These are phyloP conservation scores for Micrasema minimum DNA, from an alignment of 1,140 invertebrate species.

Conservation along the genomic window DNA sequence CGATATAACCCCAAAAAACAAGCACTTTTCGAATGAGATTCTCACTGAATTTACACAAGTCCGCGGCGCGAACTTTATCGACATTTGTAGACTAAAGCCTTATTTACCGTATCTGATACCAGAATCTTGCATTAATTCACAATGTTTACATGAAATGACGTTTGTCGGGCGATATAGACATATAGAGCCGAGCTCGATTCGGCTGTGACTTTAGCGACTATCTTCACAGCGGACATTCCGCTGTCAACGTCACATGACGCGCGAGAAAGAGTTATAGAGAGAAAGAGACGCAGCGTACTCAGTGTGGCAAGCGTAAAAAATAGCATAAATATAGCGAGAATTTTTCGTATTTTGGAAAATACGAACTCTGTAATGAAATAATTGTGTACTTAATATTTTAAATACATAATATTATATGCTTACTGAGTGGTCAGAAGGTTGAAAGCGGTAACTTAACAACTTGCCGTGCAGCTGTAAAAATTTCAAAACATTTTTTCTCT, in stretches of 20 bases:
- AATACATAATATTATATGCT: too few relatives aligned
- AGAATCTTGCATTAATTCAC: slow-evolving; percentile 25
- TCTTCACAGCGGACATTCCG: slow-evolving; percentile 10
- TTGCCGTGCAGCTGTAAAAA: too few relatives aligned
- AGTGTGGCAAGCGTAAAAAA: background rate
- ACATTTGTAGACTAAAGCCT: too few relatives aligned
- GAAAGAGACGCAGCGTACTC: slow-evolving; percentile 2
- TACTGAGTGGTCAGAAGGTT: too few relatives aligned
- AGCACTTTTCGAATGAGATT: background rate
- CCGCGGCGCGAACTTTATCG: background rate
- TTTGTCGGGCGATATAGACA: background rate
- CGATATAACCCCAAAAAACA: slow-evolving; percentile 18
- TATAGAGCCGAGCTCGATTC: background rate
- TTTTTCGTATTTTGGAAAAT: background rate
- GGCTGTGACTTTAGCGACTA: slow-evolving; percentile 11
- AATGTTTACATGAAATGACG: slow-evolving; percentile 15
- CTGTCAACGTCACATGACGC: background rate
- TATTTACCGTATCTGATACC: background rate
- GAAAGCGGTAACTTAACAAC: too few relatives aligned
- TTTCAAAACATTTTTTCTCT: too few relatives aligned
- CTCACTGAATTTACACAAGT: slow-evolving; percentile 7
- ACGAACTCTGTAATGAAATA: background rate
- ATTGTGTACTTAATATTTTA: background rate
- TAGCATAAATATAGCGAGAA: background rate
- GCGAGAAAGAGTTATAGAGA: background rate